Evolutionary conservation across 2,888 invertebrate species (phyloP), one percentile per base, ranked within the genome.

Genomic region (Itoplectis maculator): DNA sequence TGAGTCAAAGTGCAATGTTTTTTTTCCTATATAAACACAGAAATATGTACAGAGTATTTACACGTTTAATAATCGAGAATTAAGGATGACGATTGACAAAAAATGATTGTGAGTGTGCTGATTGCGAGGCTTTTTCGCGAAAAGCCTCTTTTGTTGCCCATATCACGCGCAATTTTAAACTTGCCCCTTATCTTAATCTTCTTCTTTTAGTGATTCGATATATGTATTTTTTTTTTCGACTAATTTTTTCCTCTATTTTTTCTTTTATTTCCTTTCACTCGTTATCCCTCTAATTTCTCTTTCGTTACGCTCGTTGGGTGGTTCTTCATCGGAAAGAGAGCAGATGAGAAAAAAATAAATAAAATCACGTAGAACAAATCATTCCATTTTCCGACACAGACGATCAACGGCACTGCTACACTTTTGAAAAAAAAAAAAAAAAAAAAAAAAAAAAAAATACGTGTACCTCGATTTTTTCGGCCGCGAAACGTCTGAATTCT

Each of bases 331-430:
- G 11, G 40, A 29, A 72, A 59, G 15, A 2, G 9, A 23, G n/a
- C 9, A 54, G 35, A 54, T 0, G 13, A 18, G 37, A 66, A 35
- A 70, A 73, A 56, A 68, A 77, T n/a, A n/a, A n/a, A n/a, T n/a
- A n/a, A n/a, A 79, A 85, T 47, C 78, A 59, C 73, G 70, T 70
- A 72, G 85, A 84, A 85, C 82, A 80, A 79, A 84, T 84, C 87
- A 87, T 87, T 87, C 87, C 87, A 85, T 83, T 54, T 59, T 51
- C 49, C 81, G 77, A 54, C 81, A 73, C 70, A 11, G 45, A 15
- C 70, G 42, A 56, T 8, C 35, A 37, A 49, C 15, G 51, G 6
- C 18, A 23, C 29, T 29, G 29, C 5, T 29, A 45, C 73, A 40
- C 20, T 23, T 54, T 23, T 11, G n/a, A n/a, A n/a, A n/a, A n/a